Evolutionary conservation across 37 sponge, comb jelly and placozoan genomes (phyloP), one percentile per base, ranked within the genome.

Genomic region (Spongia lamella): DNA sequence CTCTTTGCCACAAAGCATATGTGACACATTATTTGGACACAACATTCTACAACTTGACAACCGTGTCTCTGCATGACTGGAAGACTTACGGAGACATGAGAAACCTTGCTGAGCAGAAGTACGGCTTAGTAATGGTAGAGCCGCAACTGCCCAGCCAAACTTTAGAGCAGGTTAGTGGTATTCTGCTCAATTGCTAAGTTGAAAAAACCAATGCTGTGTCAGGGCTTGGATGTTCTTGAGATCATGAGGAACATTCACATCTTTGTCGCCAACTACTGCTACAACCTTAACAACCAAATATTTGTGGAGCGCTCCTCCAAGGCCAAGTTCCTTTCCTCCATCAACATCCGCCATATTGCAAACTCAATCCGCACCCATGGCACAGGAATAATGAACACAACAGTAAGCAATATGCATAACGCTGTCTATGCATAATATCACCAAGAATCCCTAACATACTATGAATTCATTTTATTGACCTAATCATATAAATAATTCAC

Each of bases 201-300:
- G n/a, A n/a, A n/a, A n/a, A n/a, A n/a, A n/a, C n/a, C n/a, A n/a
- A n/a, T n/a, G n/a, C n/a, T n/a, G n/a, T n/a, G n/a, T 2, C 56
- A 92, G 89, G 98, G 98, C 25, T 83, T 97, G 55, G 98, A 97
- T 69, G 94, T 97, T 52, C 68, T 97, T 68, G 92, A 89, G 72
- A 97, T 94, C 52, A 97, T 97, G 98, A 81, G 95, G 31, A 90
- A 97, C 78, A 94, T 97, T 16, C 90, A 97, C 51, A 83, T 91
- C 35, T 97, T 97, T 92, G 98, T 97, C 25, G 56, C 88, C 34
- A 52, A 79, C 38, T 94, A 89, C 72, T 86, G 76, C 59, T 97
- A 97, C 83, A 97, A 97, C 78, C 81, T 97, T 66, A 97, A 97
- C 80, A 97, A 97, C 88, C 98, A 97, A 79, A 88, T 94, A 26